Conservation (phyloP, 2,888 invertebrate species). For the Lasioglossum vierecki region DNA sequence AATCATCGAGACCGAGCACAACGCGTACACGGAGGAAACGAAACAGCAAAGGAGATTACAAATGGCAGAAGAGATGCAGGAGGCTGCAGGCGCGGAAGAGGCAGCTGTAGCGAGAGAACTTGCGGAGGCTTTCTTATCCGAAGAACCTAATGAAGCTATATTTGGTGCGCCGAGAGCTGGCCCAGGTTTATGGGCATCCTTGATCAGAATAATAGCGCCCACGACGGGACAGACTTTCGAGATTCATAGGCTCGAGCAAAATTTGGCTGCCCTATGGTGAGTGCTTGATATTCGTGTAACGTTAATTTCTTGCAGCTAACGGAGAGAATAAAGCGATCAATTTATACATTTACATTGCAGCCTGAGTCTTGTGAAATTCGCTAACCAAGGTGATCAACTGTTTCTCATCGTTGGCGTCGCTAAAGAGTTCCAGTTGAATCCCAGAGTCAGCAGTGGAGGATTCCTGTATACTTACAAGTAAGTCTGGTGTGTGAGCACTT, state of each 20-base stretch:
- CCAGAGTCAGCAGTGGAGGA: conserved; percentile 92
- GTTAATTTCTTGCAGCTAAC: background rate
- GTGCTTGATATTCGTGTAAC: background rate
- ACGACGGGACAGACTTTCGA: conserved; percentile 91
- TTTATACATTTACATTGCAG: conserved; percentile 78
- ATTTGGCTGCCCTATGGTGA: conserved; percentile 96
- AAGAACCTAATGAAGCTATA: conserved; percentile 95
- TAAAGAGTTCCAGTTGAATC: conserved; percentile 95
- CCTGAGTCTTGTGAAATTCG: conserved; percentile 92
- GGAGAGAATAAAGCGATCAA: background rate
- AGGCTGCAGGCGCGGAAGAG: conserved; percentile 98
- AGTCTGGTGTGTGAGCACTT: conserved; percentile 39
- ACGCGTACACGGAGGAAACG: conserved; percentile 98
- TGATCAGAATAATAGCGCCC: conserved; percentile 94
- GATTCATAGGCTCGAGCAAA: conserved; percentile 94
- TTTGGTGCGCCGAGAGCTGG: conserved; percentile 99
- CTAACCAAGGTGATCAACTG: conserved; percentile 87
- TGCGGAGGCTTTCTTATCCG: conserved; percentile 98
- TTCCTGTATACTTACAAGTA: conserved; percentile 94
- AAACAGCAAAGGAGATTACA: conserved; percentile 96
- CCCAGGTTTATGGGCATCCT: conserved; percentile 97
- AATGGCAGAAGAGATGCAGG: conserved; percentile 99
- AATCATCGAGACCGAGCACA: conserved; percentile 98
- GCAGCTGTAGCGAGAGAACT: conserved; percentile 98
- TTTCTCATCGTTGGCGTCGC: conserved; percentile 93